Evolutionary conservation across 2,888 invertebrate species (phyloP).

Genomic region (Drosophila robusta): DNA sequence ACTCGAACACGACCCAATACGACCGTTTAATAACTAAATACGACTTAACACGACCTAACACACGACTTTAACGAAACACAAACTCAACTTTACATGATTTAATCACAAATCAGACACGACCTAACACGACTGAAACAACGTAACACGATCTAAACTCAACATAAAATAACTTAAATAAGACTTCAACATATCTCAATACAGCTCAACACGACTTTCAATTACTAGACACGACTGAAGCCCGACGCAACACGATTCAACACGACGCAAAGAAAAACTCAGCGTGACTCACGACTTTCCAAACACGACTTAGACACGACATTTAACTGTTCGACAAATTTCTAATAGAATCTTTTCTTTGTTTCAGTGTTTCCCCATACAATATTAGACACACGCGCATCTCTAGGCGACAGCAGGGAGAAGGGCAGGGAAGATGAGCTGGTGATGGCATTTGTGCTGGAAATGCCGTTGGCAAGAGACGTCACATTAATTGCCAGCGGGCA

Average conservation of each 20-base stretch:
- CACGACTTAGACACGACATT: slow-evolving; percentile 2
- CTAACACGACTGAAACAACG: too few species aligned
- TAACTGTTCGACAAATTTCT: too few species aligned
- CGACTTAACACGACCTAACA: background rate
- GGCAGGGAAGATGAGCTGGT: background rate
- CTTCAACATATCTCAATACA: background rate
- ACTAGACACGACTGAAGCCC: background rate
- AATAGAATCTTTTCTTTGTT: background rate
- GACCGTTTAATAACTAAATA: background rate
- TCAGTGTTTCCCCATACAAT: background rate
- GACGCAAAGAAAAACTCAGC: background rate
- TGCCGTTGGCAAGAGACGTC: slow-evolving; percentile 60
- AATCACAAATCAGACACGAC: background rate
- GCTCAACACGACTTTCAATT: background rate
- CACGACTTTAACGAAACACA: too few species aligned
- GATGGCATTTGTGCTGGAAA: slow-evolving; percentile 21
- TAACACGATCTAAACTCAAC: background rate
- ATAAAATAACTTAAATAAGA: background rate
- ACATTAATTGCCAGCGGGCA: slow-evolving; percentile 66
- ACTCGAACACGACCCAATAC: too few species aligned
- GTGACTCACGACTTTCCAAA: background rate
- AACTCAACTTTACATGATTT: background rate
- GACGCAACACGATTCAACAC: background rate
- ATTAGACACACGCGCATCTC: slow-evolving; percentile 22
- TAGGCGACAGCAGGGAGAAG: background rate